These are phyloP conservation scores for Euproctis similis DNA, from an alignment of 2,888 invertebrate genomes.

Conservation along the genomic window DNA sequence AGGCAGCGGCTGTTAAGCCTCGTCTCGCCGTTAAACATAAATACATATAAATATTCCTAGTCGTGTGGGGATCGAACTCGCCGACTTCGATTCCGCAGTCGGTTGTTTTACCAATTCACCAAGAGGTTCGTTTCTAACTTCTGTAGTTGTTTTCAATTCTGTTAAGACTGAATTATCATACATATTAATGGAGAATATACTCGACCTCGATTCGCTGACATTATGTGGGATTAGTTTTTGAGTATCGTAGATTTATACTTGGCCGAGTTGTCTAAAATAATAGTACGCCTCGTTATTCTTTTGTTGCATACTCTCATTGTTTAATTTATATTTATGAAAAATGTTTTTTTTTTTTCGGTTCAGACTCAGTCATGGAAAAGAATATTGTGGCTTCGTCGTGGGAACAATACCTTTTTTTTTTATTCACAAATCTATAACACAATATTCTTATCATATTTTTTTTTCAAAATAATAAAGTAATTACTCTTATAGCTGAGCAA, in stretches of 20 bases:
- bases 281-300: slow-evolving; percentile 17
- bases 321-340: slow-evolving; percentile 14
- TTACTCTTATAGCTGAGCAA: too few relatives aligned
- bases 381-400: slow-evolving; percentile 12
- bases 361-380: slow-evolving; percentile 11
- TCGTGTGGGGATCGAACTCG: too few relatives aligned
- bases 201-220: slow-evolving; percentile 4
- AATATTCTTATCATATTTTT: too few relatives aligned
- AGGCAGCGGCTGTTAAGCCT: too few relatives aligned
- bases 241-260: slow-evolving; percentile 14
- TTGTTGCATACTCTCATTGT: slow-evolving; percentile 22
- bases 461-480: too few relatives aligned
- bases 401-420: slow-evolving; percentile 23
- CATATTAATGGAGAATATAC: slow-evolving; percentile 1
- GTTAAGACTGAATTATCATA: slow-evolving; percentile 1
- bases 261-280: slow-evolving; percentile 16
- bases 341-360: slow-evolving; percentile 13
- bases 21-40: too few relatives aligned
- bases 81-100: too few relatives aligned
- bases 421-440: neutral
- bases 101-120: too few relatives aligned
- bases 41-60: too few relatives aligned
- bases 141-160: slow-evolving; percentile 12
- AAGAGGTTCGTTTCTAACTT: too few relatives aligned
- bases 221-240: slow-evolving; percentile 20